These are phyloP conservation scores for Leptobrachium leishanense DNA, from an alignment of 2,113 vertebrate genomes.

Conservation along the genomic window DNA sequence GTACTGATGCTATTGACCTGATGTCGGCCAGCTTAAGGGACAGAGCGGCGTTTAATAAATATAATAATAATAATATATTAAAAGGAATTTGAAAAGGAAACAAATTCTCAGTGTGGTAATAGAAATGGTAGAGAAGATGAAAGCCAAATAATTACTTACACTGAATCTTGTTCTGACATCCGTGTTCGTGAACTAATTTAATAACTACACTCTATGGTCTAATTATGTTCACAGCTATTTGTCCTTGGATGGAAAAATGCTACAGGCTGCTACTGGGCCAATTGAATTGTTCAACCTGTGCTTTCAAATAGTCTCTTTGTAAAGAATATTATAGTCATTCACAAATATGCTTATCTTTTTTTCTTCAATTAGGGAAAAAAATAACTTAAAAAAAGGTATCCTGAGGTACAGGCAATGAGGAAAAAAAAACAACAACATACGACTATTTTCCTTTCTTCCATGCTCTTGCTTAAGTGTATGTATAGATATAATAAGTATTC, in stretches of 20 bases:
- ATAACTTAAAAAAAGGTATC: too few relatives aligned
- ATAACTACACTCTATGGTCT: conserved; percentile 21
- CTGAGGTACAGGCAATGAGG: too few relatives aligned
- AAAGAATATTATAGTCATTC: neutral
- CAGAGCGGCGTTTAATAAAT: too few relatives aligned
- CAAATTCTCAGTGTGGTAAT: neutral
- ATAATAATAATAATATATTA: too few relatives aligned
- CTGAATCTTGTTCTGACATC: conserved; percentile 17
- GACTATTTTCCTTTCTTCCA: too few relatives aligned
- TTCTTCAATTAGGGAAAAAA: neutral
- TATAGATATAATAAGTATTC: too few relatives aligned
- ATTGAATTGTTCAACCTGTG: conserved; percentile 3
- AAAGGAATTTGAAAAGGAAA: neutral
- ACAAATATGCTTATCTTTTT: neutral
- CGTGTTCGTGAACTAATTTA: conserved; percentile 8
- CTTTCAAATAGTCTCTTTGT: neutral
- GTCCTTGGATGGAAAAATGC: conserved; percentile 9
- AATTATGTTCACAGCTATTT: conserved; percentile 22
- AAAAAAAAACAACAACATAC: too few relatives aligned
- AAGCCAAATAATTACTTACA: conserved; percentile 30
- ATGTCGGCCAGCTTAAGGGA: neutral
- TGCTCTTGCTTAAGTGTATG: too few relatives aligned
- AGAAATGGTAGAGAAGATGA: conserved; percentile 12
- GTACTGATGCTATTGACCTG: neutral
- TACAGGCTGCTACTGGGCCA: conserved; percentile 3